A percentile compares a stretch with the other conserved stretches of the same genome.
Conservation (phyloP, 2,113 vertebrate genomes). For the Bothrops jararaca region DNA sequence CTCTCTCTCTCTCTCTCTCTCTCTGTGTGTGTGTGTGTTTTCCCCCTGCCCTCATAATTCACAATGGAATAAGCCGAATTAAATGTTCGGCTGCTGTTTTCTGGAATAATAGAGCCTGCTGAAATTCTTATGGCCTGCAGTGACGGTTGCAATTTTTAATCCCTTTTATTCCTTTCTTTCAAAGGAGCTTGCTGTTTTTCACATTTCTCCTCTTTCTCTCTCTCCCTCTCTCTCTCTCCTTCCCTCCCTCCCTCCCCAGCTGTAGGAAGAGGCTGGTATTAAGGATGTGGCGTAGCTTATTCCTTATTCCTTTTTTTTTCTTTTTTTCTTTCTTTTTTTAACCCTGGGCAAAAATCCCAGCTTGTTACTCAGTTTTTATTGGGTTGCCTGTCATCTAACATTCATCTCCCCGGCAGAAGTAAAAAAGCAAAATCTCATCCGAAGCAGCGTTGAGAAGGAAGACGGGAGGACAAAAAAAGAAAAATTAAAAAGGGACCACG, state of each 20-base stretch:
- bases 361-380: neutral
- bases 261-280: neutral
- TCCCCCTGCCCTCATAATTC: neutral
- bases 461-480: neutral
- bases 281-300: neutral
- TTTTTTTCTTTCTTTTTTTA: neutral
- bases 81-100: neutral
- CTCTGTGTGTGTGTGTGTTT: neutral
- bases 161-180: neutral
- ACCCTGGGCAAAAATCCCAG: neutral
- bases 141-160: neutral
- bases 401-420: neutral
- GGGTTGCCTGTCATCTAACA: neutral
- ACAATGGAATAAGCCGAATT: constrained; percentile 5
- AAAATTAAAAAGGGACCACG: neutral
- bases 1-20: too few species aligned
- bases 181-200: neutral
- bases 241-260: neutral
- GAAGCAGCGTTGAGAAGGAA: neutral
- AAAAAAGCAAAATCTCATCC: neutral
- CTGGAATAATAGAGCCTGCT: neutral
- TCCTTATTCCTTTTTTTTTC: neutral
- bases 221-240: neutral
- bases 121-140: neutral
- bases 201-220: neutral